Conservation (phyloP, 2,888 invertebrate species). For the Euclidia mi region DNA sequence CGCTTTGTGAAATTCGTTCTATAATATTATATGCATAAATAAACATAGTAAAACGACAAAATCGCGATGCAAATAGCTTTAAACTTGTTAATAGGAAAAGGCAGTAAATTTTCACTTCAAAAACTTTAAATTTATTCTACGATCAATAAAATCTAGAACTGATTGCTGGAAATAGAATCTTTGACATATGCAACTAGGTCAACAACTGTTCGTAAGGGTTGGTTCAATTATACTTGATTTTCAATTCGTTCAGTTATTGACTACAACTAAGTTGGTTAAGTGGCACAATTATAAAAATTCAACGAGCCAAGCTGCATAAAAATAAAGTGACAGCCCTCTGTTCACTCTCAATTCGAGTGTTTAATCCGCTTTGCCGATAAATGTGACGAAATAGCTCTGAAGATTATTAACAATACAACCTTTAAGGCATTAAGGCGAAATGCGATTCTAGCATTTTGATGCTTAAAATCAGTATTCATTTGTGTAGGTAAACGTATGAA, state of each 20-base stretch:
- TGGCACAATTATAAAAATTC: conserved; percentile 66
- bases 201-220: conserved; percentile 60
- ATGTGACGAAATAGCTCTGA: conserved; percentile 43
- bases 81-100: no score
- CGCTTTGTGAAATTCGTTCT: no score
- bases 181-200: conserved; percentile 60
- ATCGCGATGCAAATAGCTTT: no score
- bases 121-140: no score
- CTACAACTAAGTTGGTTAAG: conserved; percentile 67
- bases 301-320: conserved; percentile 75
- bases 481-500: no score
- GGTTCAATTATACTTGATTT: conserved; percentile 65
- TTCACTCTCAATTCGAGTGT: conserved; percentile 56
- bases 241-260: conserved; percentile 62
- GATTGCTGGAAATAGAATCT: conserved; percentile 42
- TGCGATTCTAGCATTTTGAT: no score
- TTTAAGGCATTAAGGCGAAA: background rate
- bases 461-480: background rate
- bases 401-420: conserved; percentile 23
- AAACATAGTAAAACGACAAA: no score
- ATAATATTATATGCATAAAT: no score
- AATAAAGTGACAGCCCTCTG: conserved; percentile 68
- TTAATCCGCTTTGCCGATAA: conserved; percentile 65
- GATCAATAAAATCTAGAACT: background rate
- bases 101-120: no score